These are phyloP conservation scores for Crocidura indochinensis DNA, from an alignment of 2,797 vertebrate genomes.

Conservation along the genomic window DNA sequence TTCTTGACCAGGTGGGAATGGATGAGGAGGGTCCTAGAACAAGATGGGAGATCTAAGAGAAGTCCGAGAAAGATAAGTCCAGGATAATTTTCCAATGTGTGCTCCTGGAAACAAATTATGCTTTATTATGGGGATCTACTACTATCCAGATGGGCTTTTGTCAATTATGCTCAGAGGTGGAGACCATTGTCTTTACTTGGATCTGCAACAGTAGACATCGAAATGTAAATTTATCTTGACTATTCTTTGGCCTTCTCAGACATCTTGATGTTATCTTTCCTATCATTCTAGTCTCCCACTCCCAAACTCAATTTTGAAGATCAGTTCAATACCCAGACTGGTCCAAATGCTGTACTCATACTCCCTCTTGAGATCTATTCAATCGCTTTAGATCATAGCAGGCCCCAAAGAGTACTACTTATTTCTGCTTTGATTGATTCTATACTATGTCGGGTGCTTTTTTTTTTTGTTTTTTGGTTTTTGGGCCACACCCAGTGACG, in stretches of 20 bases:
- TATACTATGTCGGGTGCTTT: neutral
- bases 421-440: neutral
- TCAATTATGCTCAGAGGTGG: neutral
- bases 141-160: neutral
- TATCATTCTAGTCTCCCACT: neutral
- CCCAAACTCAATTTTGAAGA: neutral
- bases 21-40: neutral
- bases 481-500: too few relatives aligned
- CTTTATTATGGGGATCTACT: neutral
- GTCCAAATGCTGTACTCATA: neutral
- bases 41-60: neutral
- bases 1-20: neutral
- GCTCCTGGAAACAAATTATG: neutral
- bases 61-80: neutral
- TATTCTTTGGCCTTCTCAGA: neutral
- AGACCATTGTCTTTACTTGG: neutral
- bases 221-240: neutral
- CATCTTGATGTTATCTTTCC: neutral
- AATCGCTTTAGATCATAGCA: neutral
- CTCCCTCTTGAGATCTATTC: neutral
- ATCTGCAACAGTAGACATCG: neutral
- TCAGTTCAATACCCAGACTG: neutral
- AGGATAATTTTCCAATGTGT: neutral
- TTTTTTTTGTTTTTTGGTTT: too few relatives aligned
- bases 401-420: neutral